Percentiles rank a stretch among this genome's conserved stretches.
Conservation (phyloP, 2,888 invertebrate species). For the Eristalinus sepulchralis region DNA sequence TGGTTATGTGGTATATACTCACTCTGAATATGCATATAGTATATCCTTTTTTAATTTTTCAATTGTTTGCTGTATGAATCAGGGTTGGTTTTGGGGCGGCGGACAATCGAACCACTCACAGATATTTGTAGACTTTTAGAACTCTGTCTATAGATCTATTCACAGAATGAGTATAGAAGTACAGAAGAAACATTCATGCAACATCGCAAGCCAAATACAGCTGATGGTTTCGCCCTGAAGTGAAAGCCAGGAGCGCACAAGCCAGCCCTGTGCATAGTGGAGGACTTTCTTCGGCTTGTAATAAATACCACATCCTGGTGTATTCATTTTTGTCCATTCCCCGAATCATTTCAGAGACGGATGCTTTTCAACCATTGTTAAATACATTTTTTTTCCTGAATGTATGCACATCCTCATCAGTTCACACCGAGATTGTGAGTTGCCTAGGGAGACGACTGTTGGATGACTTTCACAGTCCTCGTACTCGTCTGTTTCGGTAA, state of each 20-base stretch:
- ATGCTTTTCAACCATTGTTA: slow-evolving; percentile 70
- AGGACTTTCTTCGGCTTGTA: slow-evolving; percentile 57
- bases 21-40: not conserved
- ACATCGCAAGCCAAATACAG: not conserved
- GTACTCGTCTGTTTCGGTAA: slow-evolving; percentile 24
- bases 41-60: slow-evolving; percentile 61
- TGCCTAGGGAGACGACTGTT: slow-evolving; percentile 45
- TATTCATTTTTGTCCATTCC: slow-evolving; percentile 55
- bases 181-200: not conserved
- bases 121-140: not conserved
- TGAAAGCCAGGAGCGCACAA: not conserved
- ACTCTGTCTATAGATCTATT: not conserved
- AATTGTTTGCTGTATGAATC: slow-evolving; percentile 64
- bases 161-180: not conserved
- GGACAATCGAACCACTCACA: not conserved
- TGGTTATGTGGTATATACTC: slow-evolving; percentile 32
- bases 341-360: slow-evolving; percentile 63
- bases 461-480: slow-evolving; percentile 40
- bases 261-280: slow-evolving; percentile 37
- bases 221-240: slow-evolving; percentile 11
- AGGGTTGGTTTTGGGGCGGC: slow-evolving; percentile 39
- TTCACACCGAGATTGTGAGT: slow-evolving; percentile 60
- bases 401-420: slow-evolving; percentile 66
- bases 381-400: slow-evolving; percentile 67
- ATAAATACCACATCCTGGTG: slow-evolving; percentile 64